Evolutionary conservation across 2,888 invertebrate genomes (phyloP).

Genomic region (Antheraea yamamai): DNA sequence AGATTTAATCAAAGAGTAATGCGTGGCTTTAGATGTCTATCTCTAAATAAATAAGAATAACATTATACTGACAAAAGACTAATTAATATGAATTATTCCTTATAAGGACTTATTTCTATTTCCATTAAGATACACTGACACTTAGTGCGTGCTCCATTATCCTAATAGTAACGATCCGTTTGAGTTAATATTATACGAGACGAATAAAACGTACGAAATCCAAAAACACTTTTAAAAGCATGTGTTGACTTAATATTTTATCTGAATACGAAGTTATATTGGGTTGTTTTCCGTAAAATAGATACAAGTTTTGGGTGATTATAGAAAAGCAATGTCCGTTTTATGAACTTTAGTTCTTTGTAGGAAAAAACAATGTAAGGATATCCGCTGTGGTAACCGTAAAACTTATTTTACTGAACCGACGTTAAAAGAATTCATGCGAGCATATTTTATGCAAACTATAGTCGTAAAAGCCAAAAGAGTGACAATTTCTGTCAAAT

Average conservation of each 20-base stretch:
- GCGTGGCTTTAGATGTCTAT: too few relatives aligned
- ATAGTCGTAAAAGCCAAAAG: not conserved
- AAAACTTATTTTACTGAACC: constrained; percentile 19
- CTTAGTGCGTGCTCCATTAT: not conserved
- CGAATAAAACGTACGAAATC: not conserved
- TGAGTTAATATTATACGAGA: too few relatives aligned
- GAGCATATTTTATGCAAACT: not conserved
- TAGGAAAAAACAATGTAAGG: constrained; percentile 40
- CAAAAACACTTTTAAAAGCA: not conserved
- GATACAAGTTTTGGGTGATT: constrained; percentile 22
- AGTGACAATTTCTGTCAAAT: not conserved
- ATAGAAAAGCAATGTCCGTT: constrained; percentile 26
- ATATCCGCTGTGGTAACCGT: constrained; percentile 29
- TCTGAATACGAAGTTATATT: constrained; percentile 28
- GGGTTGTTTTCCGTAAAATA: constrained; percentile 29
- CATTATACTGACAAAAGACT: not conserved
- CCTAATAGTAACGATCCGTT: too few relatives aligned
- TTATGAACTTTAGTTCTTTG: constrained; percentile 21
- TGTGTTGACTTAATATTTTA: not conserved
- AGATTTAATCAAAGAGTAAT: too few relatives aligned
- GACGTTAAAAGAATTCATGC: not conserved
- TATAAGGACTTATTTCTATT: not conserved
- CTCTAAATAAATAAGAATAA: too few relatives aligned
- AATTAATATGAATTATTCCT: not conserved
- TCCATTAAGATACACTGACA: not conserved